phyloP scores from a whole-genome alignment of 2,113 vertebrate genomes.

The Leucosticte australis region DNA sequence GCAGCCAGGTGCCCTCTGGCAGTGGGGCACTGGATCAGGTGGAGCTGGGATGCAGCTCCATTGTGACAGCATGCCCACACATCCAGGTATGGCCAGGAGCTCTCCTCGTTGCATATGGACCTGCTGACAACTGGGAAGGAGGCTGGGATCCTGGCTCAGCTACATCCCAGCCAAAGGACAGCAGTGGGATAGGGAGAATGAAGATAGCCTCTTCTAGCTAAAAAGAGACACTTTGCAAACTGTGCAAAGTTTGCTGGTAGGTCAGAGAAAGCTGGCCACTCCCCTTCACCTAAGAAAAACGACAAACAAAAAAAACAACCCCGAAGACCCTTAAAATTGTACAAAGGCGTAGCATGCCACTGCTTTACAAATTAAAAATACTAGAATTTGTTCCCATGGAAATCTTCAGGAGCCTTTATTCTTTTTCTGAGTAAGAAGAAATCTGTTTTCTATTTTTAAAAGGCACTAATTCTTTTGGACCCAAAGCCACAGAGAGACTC shows the following conservation, averaged over 20 bases:
- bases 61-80: fast-evolving
- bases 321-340: not conserved
- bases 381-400: not conserved
- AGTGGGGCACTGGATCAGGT: fast-evolving
- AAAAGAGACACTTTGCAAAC: not conserved
- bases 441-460: not conserved
- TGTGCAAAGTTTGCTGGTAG: not conserved
- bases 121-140: not conserved
- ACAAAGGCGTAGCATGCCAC: not conserved
- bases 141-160: not conserved
- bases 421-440: not conserved
- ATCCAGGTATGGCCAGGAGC: fast-evolving
- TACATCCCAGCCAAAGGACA: not conserved
- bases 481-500: not conserved
- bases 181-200: not conserved
- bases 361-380: not conserved
- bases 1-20: not conserved
- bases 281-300: not conserved
- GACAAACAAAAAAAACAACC: not conserved
- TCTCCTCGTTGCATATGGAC: not conserved
- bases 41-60: not conserved
- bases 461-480: not conserved
- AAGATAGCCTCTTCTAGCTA: not conserved
- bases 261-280: not conserved
- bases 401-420: not conserved